Base-by-base conservation (phyloP, 2,113 vertebrate genomes). In the Dinomys branickii region DNA sequence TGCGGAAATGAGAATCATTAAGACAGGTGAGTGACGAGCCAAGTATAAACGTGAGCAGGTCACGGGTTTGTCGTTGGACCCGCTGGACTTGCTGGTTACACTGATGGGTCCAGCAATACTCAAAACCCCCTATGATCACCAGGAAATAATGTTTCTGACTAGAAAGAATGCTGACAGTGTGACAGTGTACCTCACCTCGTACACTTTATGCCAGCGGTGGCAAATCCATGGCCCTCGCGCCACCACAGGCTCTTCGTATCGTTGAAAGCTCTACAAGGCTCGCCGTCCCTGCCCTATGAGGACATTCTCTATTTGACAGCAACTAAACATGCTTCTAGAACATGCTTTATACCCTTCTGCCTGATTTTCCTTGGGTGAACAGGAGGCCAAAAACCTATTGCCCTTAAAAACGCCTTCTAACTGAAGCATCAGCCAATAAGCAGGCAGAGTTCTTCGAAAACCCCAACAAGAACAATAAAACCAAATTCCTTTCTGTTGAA, bases 401-500 rank as follows among this genome's bases (percentile, higher is more conserved):
- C 11, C 17, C 13, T 86, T 33, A 26, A 61, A 50, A 86, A 69
- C 35, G 8, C 12, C 47, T 73, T 47, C 26, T 67, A 5, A 73
- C 0, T 52, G 44, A 82, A 71, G 85, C 28, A 35, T 28, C 16
- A 4, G 44, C 19, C 71, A 3, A 4, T 0, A 0, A 61, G 38
- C 17, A 78, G 24, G 11, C 67, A 85, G 67, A 90, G 58, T 65
- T 91, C 28, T 65, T 75, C 35, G 12, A 83, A 83, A n/a, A 0
- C 17, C 14, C 33, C 33, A 30, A 35, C 33, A 93, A 95, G n/a
- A 56, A 82, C 88, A 92, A 84, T 56, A 75, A 91, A 93, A 85
- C 33, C 65, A 93, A 93, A 83, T 67, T 77, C 65, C n/a, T 9
- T 41, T 12, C 35, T 35, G 24, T 35, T 86, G 22, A 95, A 67